Evolutionary conservation across 92 coral and sea anemone species (phyloP).

Genomic region (Phenganax stokvisi): DNA sequence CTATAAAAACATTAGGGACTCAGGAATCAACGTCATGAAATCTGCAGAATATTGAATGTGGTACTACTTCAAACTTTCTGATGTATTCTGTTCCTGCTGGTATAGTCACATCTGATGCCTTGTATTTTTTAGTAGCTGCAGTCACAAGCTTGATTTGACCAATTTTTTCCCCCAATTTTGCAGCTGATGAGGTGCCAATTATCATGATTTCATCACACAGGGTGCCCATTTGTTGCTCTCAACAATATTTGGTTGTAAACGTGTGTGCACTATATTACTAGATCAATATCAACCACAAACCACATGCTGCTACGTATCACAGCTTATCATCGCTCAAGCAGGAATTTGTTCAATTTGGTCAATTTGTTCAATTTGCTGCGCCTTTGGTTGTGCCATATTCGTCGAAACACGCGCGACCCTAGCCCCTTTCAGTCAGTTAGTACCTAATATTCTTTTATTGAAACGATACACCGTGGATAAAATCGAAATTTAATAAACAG

Average conservation of each 20-base stretch:
- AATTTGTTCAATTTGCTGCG: neutral
- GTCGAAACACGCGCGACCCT: neutral
- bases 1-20: neutral
- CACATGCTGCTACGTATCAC: slow-evolving; percentile 3
- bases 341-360: neutral
- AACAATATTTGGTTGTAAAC: neutral
- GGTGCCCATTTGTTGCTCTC: neutral
- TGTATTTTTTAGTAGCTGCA: no score
- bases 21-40: neutral
- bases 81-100: no score
- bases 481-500: slow-evolving; percentile 24
- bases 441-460: neutral
- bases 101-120: no score
- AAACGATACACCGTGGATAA: neutral
- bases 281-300: slow-evolving; percentile 12
- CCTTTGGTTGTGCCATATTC: neutral
- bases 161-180: no score
- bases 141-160: no score
- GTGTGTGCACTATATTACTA: neutral
- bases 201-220: neutral
- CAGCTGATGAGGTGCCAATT: neutral
- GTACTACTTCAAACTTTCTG: no score
- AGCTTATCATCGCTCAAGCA: neutral
- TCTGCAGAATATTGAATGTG: neutral
- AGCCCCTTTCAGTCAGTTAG: neutral